Conservation (phyloP, 2,797 vertebrate species). For the Champsocephalus esox region DNA sequence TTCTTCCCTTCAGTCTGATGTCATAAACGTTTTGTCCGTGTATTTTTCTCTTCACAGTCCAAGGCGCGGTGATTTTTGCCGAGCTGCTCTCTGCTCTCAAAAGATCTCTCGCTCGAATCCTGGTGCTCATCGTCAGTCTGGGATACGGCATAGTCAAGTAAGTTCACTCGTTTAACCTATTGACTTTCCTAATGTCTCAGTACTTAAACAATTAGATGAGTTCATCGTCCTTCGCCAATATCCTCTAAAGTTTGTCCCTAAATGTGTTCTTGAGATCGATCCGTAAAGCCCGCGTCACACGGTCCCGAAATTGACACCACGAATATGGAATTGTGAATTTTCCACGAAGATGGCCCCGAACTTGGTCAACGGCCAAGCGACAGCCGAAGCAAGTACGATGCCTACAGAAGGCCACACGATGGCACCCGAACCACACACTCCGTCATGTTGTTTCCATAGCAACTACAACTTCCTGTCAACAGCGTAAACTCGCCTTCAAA, state of each 20-base stretch:
- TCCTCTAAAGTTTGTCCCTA: neutral
- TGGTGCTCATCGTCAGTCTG: constrained; percentile 96
- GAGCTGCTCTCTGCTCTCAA: constrained; percentile 96
- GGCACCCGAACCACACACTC: too few relatives aligned
- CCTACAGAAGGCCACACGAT: too few relatives aligned
- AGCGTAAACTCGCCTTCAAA: too few relatives aligned
- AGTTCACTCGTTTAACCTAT: constrained; percentile 61
- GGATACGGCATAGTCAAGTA: constrained; percentile 97
- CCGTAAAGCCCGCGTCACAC: neutral
- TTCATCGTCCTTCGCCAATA: neutral
- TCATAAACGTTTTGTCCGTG: neutral
- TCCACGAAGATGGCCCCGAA: too few relatives aligned
- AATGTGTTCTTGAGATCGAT: neutral
- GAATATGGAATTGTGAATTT: too few relatives aligned
- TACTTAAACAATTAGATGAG: too few relatives aligned
- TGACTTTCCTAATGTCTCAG: neutral
- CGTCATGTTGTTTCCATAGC: too few relatives aligned
- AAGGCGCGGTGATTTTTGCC: constrained; percentile 92
- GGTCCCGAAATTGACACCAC: too few relatives aligned
- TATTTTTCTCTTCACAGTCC: constrained; percentile 79
- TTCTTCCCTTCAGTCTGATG: neutral
- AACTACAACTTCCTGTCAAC: too few relatives aligned
- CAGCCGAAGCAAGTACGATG: too few relatives aligned
- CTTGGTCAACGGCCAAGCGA: too few relatives aligned
- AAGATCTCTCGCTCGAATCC: constrained; percentile 92